Evolutionary conservation across 2,888 invertebrate genomes (phyloP).

Genomic region (Lamellibrachia columna): DNA sequence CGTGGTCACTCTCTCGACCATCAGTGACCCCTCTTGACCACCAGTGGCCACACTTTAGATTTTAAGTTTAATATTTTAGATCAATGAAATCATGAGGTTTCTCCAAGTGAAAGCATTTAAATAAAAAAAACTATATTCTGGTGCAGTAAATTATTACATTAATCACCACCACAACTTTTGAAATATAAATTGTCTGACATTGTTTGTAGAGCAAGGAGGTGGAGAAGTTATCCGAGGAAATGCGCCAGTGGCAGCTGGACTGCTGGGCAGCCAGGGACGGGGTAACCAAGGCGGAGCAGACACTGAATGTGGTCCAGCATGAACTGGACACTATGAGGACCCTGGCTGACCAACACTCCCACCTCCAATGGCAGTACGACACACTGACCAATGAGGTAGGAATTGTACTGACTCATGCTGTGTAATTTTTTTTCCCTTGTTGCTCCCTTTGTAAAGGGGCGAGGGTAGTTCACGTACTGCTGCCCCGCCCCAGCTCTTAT

Average conservation of each 20-base stretch:
- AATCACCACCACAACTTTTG: not conserved
- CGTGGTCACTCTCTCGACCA: too few relatives aligned
- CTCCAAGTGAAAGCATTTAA: not conserved
- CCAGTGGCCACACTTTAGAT: too few relatives aligned
- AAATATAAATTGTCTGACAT: not conserved
- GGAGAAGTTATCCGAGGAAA: not conserved
- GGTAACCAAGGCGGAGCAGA: not conserved
- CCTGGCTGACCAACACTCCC: not conserved
- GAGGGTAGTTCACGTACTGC: too few relatives aligned
- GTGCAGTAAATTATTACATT: too few relatives aligned
- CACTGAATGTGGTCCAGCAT: not conserved
- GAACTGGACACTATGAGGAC: not conserved
- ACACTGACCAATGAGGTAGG: not conserved
- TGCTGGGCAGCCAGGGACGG: slow-evolving; percentile 10
- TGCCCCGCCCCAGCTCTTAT: too few relatives aligned
- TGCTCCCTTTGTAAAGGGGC: too few relatives aligned
- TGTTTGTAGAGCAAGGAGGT: not conserved
- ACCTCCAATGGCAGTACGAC: not conserved
- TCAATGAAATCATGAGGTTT: not conserved
- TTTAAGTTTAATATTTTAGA: not conserved
- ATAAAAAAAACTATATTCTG: too few relatives aligned
- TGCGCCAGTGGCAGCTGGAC: not conserved
- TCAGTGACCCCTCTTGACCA: too few relatives aligned
- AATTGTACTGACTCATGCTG: too few relatives aligned
- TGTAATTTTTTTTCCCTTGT: too few relatives aligned